Evolutionary conservation across 2,797 vertebrate genomes (phyloP).

Genomic region (Acanthis flammea): DNA sequence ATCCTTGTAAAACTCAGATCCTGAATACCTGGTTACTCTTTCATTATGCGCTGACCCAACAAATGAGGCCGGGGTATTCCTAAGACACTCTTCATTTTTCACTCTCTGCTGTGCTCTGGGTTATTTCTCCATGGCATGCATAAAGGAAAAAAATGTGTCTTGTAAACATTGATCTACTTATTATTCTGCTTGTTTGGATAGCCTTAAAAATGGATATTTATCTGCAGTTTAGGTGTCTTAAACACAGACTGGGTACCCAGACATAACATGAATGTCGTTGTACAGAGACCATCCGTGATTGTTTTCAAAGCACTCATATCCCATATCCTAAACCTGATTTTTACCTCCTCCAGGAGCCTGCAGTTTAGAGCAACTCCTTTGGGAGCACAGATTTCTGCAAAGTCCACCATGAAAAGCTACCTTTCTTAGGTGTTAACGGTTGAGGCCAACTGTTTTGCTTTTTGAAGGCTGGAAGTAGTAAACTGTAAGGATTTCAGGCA

Average conservation of each 20-base stretch:
- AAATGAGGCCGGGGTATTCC: conserved; percentile 17
- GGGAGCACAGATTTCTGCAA: not conserved
- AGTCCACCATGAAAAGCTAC: not conserved
- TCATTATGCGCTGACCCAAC: conserved; percentile 14
- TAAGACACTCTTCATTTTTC: conserved; percentile 29
- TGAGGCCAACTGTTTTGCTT: conserved; percentile 19
- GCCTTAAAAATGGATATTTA: conserved; percentile 12
- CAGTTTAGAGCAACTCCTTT: not conserved
- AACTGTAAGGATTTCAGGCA: conserved; percentile 43
- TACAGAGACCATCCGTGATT: not conserved
- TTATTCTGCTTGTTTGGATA: conserved; percentile 33
- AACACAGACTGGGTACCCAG: not conserved
- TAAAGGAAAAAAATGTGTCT: conserved; percentile 2
- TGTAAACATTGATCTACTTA: conserved; percentile 37
- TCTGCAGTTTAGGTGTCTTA: not conserved
- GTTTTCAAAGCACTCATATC: not conserved
- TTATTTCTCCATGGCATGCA: conserved; percentile 8
- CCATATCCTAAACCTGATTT: not conserved
- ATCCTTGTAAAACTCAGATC: conserved; percentile 27
- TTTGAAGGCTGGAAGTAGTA: conserved; percentile 8
- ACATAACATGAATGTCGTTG: not conserved
- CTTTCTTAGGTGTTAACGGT: not conserved
- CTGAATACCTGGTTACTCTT: conserved; percentile 18
- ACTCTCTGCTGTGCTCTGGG: not conserved
- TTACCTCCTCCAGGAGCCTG: not conserved